phyloP scores from a whole-genome alignment of 1,140 invertebrate genomes.

The Diachasmimorpha longicaudata region DNA sequence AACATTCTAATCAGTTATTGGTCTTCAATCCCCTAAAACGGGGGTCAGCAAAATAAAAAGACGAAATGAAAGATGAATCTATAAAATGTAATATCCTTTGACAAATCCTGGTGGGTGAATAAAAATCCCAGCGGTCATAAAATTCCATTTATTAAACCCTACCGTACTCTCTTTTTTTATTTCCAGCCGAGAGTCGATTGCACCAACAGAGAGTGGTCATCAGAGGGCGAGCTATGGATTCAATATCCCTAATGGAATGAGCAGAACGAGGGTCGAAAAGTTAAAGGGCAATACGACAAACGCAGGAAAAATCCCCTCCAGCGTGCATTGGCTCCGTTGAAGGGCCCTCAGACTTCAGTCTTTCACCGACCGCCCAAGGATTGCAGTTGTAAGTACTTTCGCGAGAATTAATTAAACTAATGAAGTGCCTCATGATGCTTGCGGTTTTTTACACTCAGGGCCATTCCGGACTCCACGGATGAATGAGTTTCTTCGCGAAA shows the following conservation, averaged over 20 bases:
- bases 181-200: conserved; percentile 2
- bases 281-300: neutral
- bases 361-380: conserved; percentile 5
- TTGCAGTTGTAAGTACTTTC: conserved; percentile 34
- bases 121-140: neutral
- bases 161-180: neutral
- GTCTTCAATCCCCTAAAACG: neutral
- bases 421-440: conserved; percentile 32
- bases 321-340: conserved; percentile 3
- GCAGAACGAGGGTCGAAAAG: conserved; percentile 1
- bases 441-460: neutral
- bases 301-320: neutral
- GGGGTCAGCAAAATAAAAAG: neutral
- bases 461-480: neutral
- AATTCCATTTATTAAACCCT: conserved; percentile 14
- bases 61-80: neutral
- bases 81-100: neutral
- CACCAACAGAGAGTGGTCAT: neutral
- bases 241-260: conserved; percentile 48
- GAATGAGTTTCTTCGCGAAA: neutral
- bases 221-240: conserved; percentile 31
- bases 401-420: conserved; percentile 48
- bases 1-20: neutral
- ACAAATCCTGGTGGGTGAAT: neutral
- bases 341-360: neutral